Evolutionary conservation across 2,888 invertebrate genomes (phyloP), one percentile per base, ranked within the genome.

Genomic region (Ectemnius lituratus): DNA sequence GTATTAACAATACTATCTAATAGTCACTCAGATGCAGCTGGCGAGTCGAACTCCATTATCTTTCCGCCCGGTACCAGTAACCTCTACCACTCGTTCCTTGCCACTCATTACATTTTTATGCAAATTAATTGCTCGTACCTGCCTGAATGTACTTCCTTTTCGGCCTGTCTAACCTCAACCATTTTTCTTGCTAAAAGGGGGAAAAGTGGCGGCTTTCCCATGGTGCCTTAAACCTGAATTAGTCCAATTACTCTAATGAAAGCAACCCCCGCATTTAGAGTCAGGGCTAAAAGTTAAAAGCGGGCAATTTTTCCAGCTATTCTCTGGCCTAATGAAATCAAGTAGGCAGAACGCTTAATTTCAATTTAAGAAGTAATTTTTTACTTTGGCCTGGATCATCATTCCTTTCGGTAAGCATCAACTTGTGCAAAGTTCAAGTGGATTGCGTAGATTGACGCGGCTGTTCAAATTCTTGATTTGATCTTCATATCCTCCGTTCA

Each of bases 1-100:
- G 87, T 88, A 88, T 88, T 88, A 89, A 89, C 89, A 89, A 88
- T 88, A 88, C 87, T 88, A 87, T 88, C 89, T 86, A 88, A 88
- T 88, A 83, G 84, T 83, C 84, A 82, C 82, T 88, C 86, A 85
- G 84, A 82, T 79, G 82, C 85, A 85, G 76, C 79, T 77, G 65
- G 77, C 71, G 45, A 67, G 52, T 75, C 37, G 80, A 84, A 84
- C 86, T 70, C 73, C 83, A 67, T 73, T 83, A 81, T 76, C 74
- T 75, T 76, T 73, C 73, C 67, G 61, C 63, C 27, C 60, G 6
- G 27, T 57, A 13, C 47, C 20, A 20, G 70, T 45, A 58, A 67
- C 62, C 70, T 57, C 27, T 13, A 14, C n/a, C 68, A n/a, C 45
- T 62, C 66, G 71, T 76, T 84, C 77, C 82, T 82, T 76, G 79